Percentiles rank a stretch among this genome's conserved stretches.
Evolutionary conservation across 2,888 invertebrate species (phyloP).

Genomic region (Anorthoa munda): DNA sequence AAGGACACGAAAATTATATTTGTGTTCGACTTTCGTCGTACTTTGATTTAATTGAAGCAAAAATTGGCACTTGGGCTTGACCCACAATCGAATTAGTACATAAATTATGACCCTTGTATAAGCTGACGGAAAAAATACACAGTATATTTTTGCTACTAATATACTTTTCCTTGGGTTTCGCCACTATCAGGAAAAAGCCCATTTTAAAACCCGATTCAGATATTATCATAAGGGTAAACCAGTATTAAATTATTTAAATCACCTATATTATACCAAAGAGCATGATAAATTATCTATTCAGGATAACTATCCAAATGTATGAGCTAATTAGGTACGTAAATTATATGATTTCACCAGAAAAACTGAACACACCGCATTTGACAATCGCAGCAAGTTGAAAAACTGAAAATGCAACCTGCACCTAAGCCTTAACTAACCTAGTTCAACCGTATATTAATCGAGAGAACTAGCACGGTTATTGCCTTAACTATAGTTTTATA

Average conservation of each 20-base stretch:
- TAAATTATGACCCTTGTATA: background rate
- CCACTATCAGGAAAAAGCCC: background rate
- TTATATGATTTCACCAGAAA: background rate
- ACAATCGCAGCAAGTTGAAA: background rate
- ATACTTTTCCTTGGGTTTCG: background rate
- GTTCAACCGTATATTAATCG: background rate
- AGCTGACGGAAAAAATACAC: background rate
- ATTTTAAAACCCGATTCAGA: background rate
- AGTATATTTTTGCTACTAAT: background rate
- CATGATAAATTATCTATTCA: background rate
- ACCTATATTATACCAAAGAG: background rate
- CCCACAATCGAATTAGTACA: too few relatives aligned
- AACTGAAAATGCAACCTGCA: background rate
- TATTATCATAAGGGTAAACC: constrained; percentile 4
- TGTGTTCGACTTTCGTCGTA: constrained; percentile 41
- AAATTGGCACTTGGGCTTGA: background rate
- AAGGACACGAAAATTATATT: constrained; percentile 58
- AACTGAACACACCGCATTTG: background rate
- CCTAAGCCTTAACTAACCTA: background rate
- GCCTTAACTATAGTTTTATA: background rate
- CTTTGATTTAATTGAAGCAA: constrained; percentile 1
- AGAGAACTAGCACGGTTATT: background rate
- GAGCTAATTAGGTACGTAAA: background rate
- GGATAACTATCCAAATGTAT: background rate
- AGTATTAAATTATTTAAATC: background rate